Conservation (phyloP, 2,113 vertebrate genomes). For the Hepsetus odoe region DNA sequence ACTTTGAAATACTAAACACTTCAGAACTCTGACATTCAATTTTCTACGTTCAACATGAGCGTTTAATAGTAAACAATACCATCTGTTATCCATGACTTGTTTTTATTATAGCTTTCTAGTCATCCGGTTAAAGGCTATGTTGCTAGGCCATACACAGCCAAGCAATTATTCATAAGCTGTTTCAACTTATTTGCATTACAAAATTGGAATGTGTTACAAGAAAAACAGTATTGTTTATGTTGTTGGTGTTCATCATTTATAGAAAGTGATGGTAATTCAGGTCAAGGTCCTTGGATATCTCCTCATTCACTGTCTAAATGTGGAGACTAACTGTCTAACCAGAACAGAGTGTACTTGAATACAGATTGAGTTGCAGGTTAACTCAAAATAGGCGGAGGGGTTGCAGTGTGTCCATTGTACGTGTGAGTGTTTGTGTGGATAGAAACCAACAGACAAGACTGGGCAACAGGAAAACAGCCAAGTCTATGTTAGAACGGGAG, state of each 20-base stretch:
- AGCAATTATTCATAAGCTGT: too few relatives aligned
- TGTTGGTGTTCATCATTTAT: background rate
- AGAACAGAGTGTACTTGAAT: conserved; percentile 4
- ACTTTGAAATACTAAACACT: background rate
- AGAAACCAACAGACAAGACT: conserved; percentile 5
- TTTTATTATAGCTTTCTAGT: too few relatives aligned
- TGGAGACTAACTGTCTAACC: conserved; percentile 6
- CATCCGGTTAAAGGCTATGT: too few relatives aligned
- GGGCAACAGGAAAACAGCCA: background rate
- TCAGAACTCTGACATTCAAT: too few relatives aligned
- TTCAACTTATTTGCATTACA: too few relatives aligned
- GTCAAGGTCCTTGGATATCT: conserved; percentile 15
- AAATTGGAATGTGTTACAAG: too few relatives aligned
- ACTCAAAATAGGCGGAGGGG: conserved; percentile 72
- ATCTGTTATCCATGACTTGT: too few relatives aligned
- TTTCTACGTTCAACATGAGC: too few relatives aligned
- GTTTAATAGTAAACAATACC: too few relatives aligned
- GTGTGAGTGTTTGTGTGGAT: conserved; percentile 17
- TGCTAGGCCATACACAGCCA: too few relatives aligned
- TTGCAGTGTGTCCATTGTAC: conserved; percentile 13
- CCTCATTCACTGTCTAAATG: conserved; percentile 26
- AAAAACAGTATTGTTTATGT: background rate
- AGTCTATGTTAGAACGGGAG: background rate
- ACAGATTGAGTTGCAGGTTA: conserved; percentile 72
- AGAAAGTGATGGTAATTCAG: background rate